Base-by-base conservation (phyloP, 2,797 vertebrate species). In the Xenops minutus region DNA sequence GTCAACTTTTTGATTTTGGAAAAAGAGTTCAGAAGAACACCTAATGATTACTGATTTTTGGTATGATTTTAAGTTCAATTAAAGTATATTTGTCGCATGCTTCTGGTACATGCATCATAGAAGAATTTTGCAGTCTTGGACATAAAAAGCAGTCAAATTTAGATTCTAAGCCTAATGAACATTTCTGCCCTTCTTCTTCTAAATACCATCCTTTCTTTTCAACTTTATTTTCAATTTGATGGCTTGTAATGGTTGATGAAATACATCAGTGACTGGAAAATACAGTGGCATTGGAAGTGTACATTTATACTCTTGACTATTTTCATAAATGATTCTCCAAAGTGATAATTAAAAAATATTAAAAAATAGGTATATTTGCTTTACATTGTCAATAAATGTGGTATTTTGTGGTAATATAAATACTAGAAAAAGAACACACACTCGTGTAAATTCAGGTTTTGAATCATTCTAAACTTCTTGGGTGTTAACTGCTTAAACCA, bases 381-480 rank as follows among this genome's bases (percentile, higher is more conserved):
- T 85, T 17, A 72, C 1, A 7, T 55, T 69, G 9, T 6, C 3
- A 56, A 46, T 24, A 88, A 64, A 39, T 23, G 5, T 71, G n/a
- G 78, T 5, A 37, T 63, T 75, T 62, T 7, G 0, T 5, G 7
- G 12, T 26, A 73, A 56, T 32, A 55, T 16, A 39, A 66, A 41
- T 46, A 26, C 10, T 34, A 56, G 9, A 10, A 37, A 79, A 89
- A 62, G 13, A 44, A 68, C 11, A 74, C 10, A 32, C 3, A n/a
- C 4, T 29, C 0, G 0, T 30, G 5, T 13, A 54, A 82, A 3
- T 61, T 69, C 49, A 13, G 1, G 7, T 54, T 83, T 23, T 8
- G 7, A 73, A 68, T 69, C 59, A 66, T 30, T 20, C 1, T n/a
- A 23, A 78, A 78, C 1, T 59, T 23, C 3, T 3, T 56, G 10